Base-by-base conservation (phyloP, 1,140 invertebrate species). In the Anastatus disparis region DNA sequence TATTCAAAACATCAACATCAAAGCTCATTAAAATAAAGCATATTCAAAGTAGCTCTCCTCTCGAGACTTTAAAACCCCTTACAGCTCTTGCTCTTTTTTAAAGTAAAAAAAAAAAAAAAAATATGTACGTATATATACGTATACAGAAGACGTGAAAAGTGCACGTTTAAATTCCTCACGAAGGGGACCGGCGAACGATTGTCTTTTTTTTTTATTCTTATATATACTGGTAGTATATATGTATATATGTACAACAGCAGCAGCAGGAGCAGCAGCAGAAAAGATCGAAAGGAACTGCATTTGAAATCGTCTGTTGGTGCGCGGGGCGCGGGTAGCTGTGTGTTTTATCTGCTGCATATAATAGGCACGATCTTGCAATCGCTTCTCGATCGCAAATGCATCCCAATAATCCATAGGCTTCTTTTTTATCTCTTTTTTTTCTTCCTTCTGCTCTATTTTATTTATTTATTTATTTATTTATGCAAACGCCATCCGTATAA, bases 331-430 rank as follows among this genome's bases (percentile, higher is more conserved):
- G n/a, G n/a, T n/a, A n/a, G n/a, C 17, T 22, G 2, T 20, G 7
- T 7, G 29, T 38, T 55, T 55, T 63, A 63, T 63, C 61, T 63
- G 13, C 17, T 50, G 61, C 61, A 63, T 35, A 63, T 63, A 63
- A 63, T 63, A 24, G 44, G n/a, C 61, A 63, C 61, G 61, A 63
- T 63, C 61, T 63, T 22, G 59, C 40, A 42, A 62, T 62, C 56
- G 35, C 56, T 20, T n/a, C 15, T 20, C 55, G 7, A 8, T 6
- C 46, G 31, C n/a, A n/a, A n/a, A n/a, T n/a, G n/a, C n/a, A n/a
- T n/a, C n/a, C n/a, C n/a, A n/a, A n/a, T n/a, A n/a, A n/a, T n/a
- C n/a, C n/a, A n/a, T n/a, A n/a, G n/a, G n/a, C n/a, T n/a, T n/a
- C n/a, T n/a, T n/a, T n/a, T n/a, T n/a, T n/a, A n/a, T n/a, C n/a